Evolutionary conservation across 2,797 vertebrate genomes (phyloP), one percentile per base, ranked within the genome.

Genomic region (Sarcoramphus papa): DNA sequence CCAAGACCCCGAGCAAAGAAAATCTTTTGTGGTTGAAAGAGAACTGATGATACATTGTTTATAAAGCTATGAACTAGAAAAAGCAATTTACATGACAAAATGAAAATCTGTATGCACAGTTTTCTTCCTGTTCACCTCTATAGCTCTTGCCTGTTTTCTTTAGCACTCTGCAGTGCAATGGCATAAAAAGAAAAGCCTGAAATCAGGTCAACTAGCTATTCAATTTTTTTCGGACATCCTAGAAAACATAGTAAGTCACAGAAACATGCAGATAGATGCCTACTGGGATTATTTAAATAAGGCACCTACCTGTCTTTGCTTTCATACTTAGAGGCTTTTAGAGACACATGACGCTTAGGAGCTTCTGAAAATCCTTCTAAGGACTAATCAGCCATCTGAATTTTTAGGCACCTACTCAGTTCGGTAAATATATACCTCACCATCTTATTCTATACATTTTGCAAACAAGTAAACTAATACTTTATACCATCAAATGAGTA

Each of bases 251-350:
- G 17, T 48, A 87, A 69, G 31, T 54, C 59, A 87, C 21, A 85
- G 63, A 72, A 76, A 90, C 57, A 80, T 48, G 64, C 35, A 10
- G 1, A 70, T 15, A 68, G 67, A 70, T 74, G 56, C 17, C 68
- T 74, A 92, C 43, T 45, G 56, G 60, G 86, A 82, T 83, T 91
- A 91, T 85, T 89, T 65, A 96, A 93, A 89, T 73, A 64, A 62
- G 67, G n/a, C 59, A 87, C 24, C 70, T 91, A 93, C 51, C 78
- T 76, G 43, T 82, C 27, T 79, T 62, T 62, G 43, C 74, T 79
- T 79, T 92, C 43, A 53, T 65, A 51, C 14, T 59, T 51, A 37
- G 5, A 84, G 37, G 21, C 45, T 84, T 82, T 78, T 50, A 92
- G 37, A 88, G 40, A 81, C 24, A 63, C 18, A 57, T 3, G 35